These are phyloP conservation scores for Melipona quadrifasciata DNA, from an alignment of 1,140 invertebrate genomes.

Conservation along the genomic window DNA sequence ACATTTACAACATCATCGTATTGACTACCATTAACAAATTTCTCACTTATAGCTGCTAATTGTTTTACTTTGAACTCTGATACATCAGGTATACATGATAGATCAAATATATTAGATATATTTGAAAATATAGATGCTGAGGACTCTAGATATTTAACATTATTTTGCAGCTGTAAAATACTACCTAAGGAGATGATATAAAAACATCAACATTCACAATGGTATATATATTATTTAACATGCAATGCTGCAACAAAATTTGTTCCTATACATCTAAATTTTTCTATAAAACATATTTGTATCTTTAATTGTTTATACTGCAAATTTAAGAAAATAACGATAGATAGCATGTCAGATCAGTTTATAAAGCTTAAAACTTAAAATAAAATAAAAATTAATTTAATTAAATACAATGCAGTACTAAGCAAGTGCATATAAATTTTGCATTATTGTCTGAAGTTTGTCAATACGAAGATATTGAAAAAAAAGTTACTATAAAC, in stretches of 20 bases:
- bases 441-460: constrained; percentile 8
- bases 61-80: constrained; percentile 49
- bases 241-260: constrained; percentile 17
- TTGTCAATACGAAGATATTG: constrained; percentile 48
- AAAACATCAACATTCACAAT: constrained; percentile 13
- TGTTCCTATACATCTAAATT: background rate
- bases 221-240: background rate
- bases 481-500: background rate
- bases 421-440: background rate
- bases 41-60: constrained; percentile 48
- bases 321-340: background rate
- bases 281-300: background rate
- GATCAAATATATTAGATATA: constrained; percentile 39
- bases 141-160: constrained; percentile 23
- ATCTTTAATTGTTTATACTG: background rate
- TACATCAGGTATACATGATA: constrained; percentile 12
- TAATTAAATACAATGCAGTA: constrained; percentile 10
- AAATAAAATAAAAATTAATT: constrained; percentile 5
- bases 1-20: constrained; percentile 60
- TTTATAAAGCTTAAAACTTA: background rate
- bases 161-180: constrained; percentile 30
- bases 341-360: background rate
- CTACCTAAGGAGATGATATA: constrained; percentile 45
- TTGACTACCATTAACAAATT: constrained; percentile 59
- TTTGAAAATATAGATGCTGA: constrained; percentile 38